Evolutionary conservation across 2,888 invertebrate species (phyloP), one percentile per base, ranked within the genome.

Genomic region (Mactromeris polynyma): DNA sequence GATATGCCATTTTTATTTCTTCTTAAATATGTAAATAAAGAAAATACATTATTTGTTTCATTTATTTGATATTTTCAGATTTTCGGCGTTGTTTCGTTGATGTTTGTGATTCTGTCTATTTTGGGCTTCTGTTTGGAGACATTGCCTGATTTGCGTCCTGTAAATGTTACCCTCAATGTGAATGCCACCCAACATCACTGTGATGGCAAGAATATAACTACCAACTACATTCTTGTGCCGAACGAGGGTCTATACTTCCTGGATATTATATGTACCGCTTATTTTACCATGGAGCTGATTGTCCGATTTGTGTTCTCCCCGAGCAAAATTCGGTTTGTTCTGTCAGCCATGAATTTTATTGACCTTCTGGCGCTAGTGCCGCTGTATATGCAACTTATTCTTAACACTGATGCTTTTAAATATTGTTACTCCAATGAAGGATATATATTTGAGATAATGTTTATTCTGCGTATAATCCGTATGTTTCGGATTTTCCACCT

Each of bases 401-500:
- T 96, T 38, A 95, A 95, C 86, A 91, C 95, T 33, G 94, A 95
- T 4, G 93, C 95, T 77, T 93, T 94, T 26, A 93, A 95, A 85
- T 94, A 93, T 64, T 96, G 96, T 88, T 95, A 96, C 84, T 92
- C 93, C 88, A 96, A 95, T 90, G 95, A 96, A 90, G 93, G 95
- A 11, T 93, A 95, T 26, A 95, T 96, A 69, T 94, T 96, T 79
- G 96, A 96, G 91, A 95, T 96, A 81, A 96, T 97, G 93, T 97
- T 97, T 93, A 96, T 97, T 90, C 94, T 97, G 89, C 96, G 97
- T 58, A 97, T 97, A 83, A 96, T 97, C 85, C 95, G 97, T 54
- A 97, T 97, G 93, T 96, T 97, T 88, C 95, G 97, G n/a, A 96
- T 97, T 79, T 97, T 97, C 95, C 97, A 97, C 91, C 93, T 97